Conservation (phyloP, 2,797 vertebrate genomes). For the Halcyon smyrnensis region DNA sequence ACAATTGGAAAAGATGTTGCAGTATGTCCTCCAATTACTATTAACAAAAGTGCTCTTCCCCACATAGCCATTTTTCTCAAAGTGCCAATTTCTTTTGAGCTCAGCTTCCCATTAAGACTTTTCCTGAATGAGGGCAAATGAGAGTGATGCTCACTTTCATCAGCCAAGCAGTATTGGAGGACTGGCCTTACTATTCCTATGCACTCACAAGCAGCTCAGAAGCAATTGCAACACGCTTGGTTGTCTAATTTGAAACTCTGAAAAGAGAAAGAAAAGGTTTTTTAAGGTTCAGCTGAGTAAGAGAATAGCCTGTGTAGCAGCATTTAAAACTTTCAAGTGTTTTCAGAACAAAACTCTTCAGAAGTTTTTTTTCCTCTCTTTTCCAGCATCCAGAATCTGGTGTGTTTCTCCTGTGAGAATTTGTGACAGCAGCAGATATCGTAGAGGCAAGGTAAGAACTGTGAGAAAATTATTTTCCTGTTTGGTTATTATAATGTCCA, state of each 20-base stretch:
- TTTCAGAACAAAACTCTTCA: conserved; percentile 13
- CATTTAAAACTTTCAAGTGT: conserved; percentile 45
- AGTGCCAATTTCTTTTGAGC: conserved; percentile 61
- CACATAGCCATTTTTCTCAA: conserved; percentile 47
- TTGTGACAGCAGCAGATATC: neutral
- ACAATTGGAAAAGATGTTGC: conserved; percentile 64
- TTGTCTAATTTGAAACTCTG: conserved; percentile 48
- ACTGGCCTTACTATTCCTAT: conserved; percentile 49
- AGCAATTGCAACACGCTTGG: conserved; percentile 53
- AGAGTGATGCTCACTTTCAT: conserved; percentile 64
- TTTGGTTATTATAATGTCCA: neutral
- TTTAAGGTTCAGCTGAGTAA: neutral
- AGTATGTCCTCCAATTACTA: conserved; percentile 62
- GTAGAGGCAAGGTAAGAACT: neutral
- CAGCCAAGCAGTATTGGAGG: neutral
- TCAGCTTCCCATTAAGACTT: conserved; percentile 63
- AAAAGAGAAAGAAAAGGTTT: conserved; percentile 1
- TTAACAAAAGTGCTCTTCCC: conserved; percentile 63
- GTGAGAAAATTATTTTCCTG: neutral
- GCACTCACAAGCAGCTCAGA: conserved; percentile 55
- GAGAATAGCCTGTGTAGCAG: neutral
- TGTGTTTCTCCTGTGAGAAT: neutral
- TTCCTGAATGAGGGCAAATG: conserved; percentile 65
- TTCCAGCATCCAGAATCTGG: neutral
- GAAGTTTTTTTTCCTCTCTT: neutral